Conservation (phyloP, 2,888 invertebrate genomes). For the Polietes domitor region DNA sequence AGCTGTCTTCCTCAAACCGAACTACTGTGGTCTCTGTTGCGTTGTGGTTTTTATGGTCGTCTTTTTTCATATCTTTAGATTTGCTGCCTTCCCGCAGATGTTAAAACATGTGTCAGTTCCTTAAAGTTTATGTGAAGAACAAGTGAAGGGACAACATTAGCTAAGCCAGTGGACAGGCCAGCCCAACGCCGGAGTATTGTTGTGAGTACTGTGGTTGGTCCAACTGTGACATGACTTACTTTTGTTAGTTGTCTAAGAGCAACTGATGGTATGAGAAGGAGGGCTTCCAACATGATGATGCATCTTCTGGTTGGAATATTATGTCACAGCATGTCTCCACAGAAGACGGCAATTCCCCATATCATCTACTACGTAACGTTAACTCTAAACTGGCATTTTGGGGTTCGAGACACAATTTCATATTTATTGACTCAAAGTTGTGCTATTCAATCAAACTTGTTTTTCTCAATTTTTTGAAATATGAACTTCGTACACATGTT, state of each 20-base stretch:
- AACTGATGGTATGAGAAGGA: neutral
- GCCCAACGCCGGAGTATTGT: neutral
- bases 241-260: constrained; percentile 40
- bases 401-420: neutral
- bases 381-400: neutral
- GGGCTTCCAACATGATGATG: neutral
- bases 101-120: constrained; percentile 39
- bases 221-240: constrained; percentile 54
- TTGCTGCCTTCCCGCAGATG: constrained; percentile 35
- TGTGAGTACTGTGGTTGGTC: constrained; percentile 14
- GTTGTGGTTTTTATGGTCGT: neutral
- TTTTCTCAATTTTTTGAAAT: no score
- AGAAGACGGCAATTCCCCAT: neutral
- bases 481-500: neutral
- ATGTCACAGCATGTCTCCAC: constrained; percentile 11
- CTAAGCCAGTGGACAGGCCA: neutral
- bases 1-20: neutral
- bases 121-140: constrained; percentile 41
- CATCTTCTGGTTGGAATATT: neutral
- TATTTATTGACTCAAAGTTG: neutral
- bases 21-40: constrained; percentile 13
- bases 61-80: neutral
- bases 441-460: no score
- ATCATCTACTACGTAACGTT: neutral
- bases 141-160: neutral